Conservation (phyloP, 1,140 invertebrate genomes). For the Chironomus striatipennis region DNA sequence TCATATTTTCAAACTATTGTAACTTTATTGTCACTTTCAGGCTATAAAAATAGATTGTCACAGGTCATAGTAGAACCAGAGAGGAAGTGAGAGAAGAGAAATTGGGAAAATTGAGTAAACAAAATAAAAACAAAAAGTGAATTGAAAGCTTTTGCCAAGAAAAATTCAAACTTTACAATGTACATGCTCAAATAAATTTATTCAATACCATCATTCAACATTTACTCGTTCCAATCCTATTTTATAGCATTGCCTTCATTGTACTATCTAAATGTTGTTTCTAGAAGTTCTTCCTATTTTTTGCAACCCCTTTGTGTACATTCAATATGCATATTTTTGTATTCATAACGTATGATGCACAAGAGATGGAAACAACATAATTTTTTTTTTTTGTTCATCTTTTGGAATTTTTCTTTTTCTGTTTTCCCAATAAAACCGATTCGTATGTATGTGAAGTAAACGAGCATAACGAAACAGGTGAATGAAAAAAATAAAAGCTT, state of each 20-base stretch:
- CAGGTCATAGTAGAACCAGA: no score
- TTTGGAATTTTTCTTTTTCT: neutral
- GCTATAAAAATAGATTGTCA: no score
- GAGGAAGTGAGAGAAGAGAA: no score
- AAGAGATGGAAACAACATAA: neutral
- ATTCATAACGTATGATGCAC: conserved; percentile 1
- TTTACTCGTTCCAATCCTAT: no score
- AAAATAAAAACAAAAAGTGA: no score
- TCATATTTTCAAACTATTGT: no score
- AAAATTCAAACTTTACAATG: no score
- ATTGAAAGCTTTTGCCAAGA: no score
- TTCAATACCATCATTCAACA: no score
- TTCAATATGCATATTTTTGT: neutral
- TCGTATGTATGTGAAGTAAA: neutral
- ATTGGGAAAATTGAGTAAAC: no score
- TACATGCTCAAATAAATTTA: no score
- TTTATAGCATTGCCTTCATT: neutral
- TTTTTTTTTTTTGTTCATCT: neutral
- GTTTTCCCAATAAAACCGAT: neutral
- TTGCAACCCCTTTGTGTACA: neutral
- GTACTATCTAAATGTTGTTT: neutral
- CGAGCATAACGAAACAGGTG: neutral
- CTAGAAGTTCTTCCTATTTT: conserved; percentile 1
- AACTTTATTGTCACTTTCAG: no score
- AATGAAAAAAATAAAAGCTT: neutral